phyloP scores from a whole-genome alignment of 2,888 invertebrate genomes.

The Xestobium rufovillosum region DNA sequence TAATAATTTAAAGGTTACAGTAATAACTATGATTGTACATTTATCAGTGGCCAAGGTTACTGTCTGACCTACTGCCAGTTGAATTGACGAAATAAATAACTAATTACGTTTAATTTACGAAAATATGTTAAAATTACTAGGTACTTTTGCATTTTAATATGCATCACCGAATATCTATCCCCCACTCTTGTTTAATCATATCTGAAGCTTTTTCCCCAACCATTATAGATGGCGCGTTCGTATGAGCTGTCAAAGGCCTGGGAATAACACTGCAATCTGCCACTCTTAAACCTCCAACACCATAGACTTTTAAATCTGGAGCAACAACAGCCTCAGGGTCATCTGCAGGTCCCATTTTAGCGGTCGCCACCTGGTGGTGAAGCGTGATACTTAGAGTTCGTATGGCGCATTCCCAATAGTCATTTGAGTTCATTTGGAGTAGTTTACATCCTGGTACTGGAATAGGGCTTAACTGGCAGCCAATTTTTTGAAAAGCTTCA shows the following conservation, averaged over 20 bases:
- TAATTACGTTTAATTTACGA: no score
- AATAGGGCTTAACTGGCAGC: constrained; percentile 48
- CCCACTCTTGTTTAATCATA: constrained; percentile 51
- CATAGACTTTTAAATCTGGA: constrained; percentile 46
- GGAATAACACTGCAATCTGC: constrained; percentile 65
- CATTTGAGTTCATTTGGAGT: constrained; percentile 49
- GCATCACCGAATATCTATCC: no score
- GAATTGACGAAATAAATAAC: no score
- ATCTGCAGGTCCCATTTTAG: constrained; percentile 47
- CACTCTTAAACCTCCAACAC: constrained; percentile 54
- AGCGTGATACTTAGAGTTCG: constrained; percentile 52
- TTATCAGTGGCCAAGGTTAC: no score
- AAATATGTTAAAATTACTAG: no score
- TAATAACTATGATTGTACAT: no score
- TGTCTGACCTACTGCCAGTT: no score
- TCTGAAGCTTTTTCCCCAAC: constrained; percentile 65
- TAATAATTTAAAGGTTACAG: no score
- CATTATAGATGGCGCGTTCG: constrained; percentile 62
- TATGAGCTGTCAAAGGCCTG: constrained; percentile 56
- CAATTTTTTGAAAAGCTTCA: constrained; percentile 47
- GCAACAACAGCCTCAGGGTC: constrained; percentile 50
- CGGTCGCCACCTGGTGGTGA: constrained; percentile 48
- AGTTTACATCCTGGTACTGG: constrained; percentile 50
- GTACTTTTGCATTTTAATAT: no score
- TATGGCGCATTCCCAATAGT: constrained; percentile 60